phyloP scores from a whole-genome alignment of 1,140 invertebrate species.

The Pogonomyrmex barbatus region DNA sequence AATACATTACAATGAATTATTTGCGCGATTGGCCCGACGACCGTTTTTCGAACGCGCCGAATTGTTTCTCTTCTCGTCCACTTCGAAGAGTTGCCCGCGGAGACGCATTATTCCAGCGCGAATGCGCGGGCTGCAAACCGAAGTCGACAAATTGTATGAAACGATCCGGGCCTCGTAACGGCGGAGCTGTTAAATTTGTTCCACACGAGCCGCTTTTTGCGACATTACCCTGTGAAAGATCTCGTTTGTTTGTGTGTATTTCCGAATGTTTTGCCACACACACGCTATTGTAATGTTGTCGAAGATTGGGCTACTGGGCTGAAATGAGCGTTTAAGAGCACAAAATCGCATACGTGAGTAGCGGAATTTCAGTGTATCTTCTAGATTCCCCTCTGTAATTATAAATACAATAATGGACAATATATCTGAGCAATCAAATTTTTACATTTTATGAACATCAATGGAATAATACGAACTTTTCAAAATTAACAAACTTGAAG shows the following conservation, averaged over 20 bases:
- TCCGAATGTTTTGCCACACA: slow-evolving; percentile 18
- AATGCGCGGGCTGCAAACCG: slow-evolving; percentile 22
- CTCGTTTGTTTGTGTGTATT: slow-evolving; percentile 52
- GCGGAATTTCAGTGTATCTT: background rate
- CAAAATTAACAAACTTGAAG: background rate
- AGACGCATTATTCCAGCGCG: slow-evolving; percentile 51
- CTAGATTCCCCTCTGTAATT: background rate
- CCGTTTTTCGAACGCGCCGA: slow-evolving; percentile 40
- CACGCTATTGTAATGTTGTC: background rate
- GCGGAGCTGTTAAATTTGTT: slow-evolving; percentile 15
- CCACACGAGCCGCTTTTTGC: slow-evolving; percentile 26
- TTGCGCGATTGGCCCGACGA: slow-evolving; percentile 26
- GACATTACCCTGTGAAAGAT: background rate
- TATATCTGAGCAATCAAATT: background rate
- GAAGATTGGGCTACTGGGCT: background rate
- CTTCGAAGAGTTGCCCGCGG: slow-evolving; percentile 44
- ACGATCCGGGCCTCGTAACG: slow-evolving; percentile 26
- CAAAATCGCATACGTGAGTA: background rate
- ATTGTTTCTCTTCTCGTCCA: slow-evolving; percentile 44
- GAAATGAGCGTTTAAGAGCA: background rate
- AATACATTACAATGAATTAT: slow-evolving; percentile 61
- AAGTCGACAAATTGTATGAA: slow-evolving; percentile 52
- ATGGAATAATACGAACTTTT: background rate
- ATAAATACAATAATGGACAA: background rate
- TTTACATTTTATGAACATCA: background rate